Conservation (phyloP, 2,797 vertebrate species). For the Picus viridis region DNA sequence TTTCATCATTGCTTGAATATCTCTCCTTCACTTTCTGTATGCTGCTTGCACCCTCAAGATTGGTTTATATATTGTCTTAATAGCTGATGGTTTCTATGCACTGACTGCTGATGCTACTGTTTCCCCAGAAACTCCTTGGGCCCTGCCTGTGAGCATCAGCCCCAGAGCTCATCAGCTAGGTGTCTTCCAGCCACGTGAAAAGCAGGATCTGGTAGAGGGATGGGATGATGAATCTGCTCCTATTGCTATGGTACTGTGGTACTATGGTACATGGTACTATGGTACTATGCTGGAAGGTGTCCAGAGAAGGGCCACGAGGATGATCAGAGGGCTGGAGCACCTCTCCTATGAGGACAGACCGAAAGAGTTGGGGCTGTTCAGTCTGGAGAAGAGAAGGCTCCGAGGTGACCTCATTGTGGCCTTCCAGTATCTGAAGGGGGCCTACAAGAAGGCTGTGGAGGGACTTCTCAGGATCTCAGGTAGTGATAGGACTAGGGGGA, state of each 20-base stretch:
- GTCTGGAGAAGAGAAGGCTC: too few species aligned
- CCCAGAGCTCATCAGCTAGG: not conserved
- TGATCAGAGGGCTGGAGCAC: too few species aligned
- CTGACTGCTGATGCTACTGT: not conserved
- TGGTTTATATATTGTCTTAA: not conserved
- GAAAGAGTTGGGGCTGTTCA: too few species aligned
- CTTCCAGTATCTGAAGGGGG: too few species aligned
- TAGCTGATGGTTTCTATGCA: not conserved
- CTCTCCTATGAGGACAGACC: too few species aligned
- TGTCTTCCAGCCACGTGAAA: fast-evolving
- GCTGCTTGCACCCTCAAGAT: not conserved
- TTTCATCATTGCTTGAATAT: not conserved
- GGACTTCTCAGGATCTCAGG: too few species aligned
- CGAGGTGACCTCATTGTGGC: too few species aligned
- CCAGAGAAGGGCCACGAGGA: too few species aligned
- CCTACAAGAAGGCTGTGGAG: too few species aligned
- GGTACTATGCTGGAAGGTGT: too few species aligned
- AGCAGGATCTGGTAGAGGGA: not conserved
- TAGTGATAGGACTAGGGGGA: too few species aligned
- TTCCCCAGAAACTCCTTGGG: not conserved
- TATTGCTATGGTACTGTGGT: not conserved
- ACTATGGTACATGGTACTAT: too few species aligned
- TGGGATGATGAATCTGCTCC: not conserved
- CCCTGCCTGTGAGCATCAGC: not conserved
- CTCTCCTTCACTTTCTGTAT: not conserved